Evolutionary conservation across 2,113 vertebrate genomes (phyloP).

Genomic region (Patagioenas fasciata): DNA sequence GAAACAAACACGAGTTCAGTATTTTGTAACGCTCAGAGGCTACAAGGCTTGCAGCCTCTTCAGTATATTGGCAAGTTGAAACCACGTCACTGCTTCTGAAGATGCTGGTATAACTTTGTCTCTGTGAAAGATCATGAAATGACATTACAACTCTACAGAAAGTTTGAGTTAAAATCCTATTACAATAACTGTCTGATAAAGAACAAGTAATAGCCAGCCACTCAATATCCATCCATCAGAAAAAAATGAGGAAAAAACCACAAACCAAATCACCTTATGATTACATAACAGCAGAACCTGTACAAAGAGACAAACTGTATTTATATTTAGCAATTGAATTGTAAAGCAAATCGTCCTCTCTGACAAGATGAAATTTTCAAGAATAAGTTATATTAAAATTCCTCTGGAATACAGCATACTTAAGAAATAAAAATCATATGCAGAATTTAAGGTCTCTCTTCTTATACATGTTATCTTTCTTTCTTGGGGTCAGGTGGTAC

Average conservation of each 20-base stretch:
- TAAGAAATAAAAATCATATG: not conserved
- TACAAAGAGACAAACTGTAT: not conserved
- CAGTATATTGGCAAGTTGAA: not conserved
- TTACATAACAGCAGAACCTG: not conserved
- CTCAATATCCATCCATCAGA: not conserved
- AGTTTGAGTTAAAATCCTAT: not conserved
- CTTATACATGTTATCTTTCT: not conserved
- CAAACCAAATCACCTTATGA: not conserved
- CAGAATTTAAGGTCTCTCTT: not conserved
- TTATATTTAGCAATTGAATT: not conserved
- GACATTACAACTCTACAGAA: not conserved
- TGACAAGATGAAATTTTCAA: not conserved
- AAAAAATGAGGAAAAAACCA: not conserved
- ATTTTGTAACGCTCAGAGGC: not conserved
- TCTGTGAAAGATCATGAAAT: not conserved
- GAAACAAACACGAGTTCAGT: not conserved
- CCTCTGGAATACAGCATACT: not conserved
- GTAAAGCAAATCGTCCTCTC: not conserved
- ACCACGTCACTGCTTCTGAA: not conserved
- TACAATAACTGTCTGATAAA: not conserved
- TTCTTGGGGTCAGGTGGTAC: not conserved
- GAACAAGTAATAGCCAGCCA: not conserved
- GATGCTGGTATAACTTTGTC: not conserved
- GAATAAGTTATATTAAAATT: not conserved
- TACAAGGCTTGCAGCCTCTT: not conserved